phyloP scores from a whole-genome alignment of 1,140 invertebrate genomes.

The Nasonia giraulti region DNA sequence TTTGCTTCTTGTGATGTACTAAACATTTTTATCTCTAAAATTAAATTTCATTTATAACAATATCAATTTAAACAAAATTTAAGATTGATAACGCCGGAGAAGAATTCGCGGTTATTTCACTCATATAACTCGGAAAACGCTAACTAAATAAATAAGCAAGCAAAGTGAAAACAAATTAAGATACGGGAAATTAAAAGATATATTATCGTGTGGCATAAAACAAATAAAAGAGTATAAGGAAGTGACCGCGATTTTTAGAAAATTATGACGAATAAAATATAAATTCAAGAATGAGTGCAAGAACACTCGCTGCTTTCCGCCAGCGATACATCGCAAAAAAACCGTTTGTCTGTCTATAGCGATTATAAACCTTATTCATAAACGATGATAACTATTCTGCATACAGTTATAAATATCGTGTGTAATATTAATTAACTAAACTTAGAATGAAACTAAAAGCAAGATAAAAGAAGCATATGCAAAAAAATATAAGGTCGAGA shows the following conservation, averaged over 20 bases:
- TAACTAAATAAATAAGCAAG: slow-evolving; percentile 4
- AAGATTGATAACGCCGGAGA: neutral
- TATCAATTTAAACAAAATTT: neutral
- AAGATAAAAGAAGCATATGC: slow-evolving; percentile 12
- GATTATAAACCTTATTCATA: slow-evolving; percentile 68
- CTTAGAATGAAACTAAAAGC: slow-evolving; percentile 38
- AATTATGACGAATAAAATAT: slow-evolving; percentile 5
- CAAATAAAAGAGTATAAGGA: slow-evolving; percentile 5
- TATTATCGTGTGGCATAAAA: slow-evolving; percentile 43
- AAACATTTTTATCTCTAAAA: slow-evolving; percentile 29
- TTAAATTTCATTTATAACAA: slow-evolving; percentile 20
- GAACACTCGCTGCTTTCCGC: slow-evolving; percentile 6
- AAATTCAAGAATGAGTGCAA: slow-evolving; percentile 17
- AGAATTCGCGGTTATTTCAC: neutral
- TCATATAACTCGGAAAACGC: neutral
- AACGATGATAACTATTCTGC: slow-evolving; percentile 67
- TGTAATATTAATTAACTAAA: slow-evolving; percentile 68
- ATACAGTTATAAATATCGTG: slow-evolving; percentile 72
- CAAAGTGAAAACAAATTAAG: slow-evolving; percentile 19
- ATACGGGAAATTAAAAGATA: slow-evolving; percentile 36
- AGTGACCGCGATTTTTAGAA: slow-evolving; percentile 26
- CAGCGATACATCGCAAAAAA: slow-evolving; percentile 52
- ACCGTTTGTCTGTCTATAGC: slow-evolving; percentile 70
- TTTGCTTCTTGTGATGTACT: slow-evolving; percentile 35
- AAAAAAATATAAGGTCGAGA: slow-evolving; percentile 57